phyloP scores from a whole-genome alignment of 2,888 invertebrate genomes.

The Andrena marginata region DNA sequence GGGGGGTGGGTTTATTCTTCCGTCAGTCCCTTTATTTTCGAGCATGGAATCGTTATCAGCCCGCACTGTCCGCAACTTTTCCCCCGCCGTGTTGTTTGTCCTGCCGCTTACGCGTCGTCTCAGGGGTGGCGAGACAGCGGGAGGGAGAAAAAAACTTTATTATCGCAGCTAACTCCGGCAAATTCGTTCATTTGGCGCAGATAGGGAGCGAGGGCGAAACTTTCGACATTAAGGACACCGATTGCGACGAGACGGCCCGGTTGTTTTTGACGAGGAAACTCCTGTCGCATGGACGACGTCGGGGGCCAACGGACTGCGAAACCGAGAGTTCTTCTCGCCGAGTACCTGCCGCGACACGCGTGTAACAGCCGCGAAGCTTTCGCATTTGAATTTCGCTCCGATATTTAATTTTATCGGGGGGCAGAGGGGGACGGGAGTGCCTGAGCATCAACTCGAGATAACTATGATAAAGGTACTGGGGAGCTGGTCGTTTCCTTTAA shows the following conservation, averaged over 20 bases:
- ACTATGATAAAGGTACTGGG: background rate
- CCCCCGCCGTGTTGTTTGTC: conserved; percentile 53
- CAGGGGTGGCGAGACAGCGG: background rate
- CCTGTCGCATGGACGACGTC: conserved; percentile 37
- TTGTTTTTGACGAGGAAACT: conserved; percentile 67
- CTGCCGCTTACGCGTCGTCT: conserved; percentile 43
- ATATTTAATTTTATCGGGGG: background rate
- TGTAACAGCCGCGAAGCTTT: background rate
- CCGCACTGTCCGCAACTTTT: conserved; percentile 61
- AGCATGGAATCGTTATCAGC: conserved; percentile 60
- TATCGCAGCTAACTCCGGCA: conserved; percentile 64
- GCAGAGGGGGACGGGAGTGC: background rate
- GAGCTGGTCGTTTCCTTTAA: background rate
- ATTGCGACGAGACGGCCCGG: conserved; percentile 62
- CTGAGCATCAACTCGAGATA: background rate
- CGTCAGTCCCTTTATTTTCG: conserved; percentile 44
- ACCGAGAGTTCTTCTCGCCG: conserved; percentile 31
- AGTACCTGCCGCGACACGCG: background rate
- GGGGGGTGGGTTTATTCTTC: conserved; percentile 43
- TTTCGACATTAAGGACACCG: conserved; percentile 68
- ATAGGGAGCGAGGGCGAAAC: conserved; percentile 58
- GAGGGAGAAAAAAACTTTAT: conserved; percentile 60
- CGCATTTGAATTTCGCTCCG: conserved; percentile 1
- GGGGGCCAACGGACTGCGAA: conserved; percentile 29
- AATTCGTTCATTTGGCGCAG: conserved; percentile 72